A percentile compares a stretch with the other conserved stretches of the same genome.
Evolutionary conservation across 2,888 invertebrate genomes (phyloP).

Genomic region (Ornithoptera alexandrae): DNA sequence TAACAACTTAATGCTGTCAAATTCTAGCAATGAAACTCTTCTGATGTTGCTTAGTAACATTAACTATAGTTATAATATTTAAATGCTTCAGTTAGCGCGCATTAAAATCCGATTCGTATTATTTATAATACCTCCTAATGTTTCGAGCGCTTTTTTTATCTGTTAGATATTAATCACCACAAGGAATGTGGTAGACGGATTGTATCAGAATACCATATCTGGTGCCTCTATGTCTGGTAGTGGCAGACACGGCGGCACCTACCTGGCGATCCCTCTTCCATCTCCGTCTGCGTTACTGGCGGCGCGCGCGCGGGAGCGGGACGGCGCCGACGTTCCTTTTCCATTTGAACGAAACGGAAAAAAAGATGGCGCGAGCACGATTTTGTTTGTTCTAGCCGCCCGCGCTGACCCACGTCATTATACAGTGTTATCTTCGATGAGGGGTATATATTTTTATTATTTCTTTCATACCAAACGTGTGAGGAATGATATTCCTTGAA

Average conservation of each 20-base stretch:
- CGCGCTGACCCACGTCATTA: constrained; percentile 75
- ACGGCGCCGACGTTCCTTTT: constrained; percentile 38
- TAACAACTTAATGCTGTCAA: no score
- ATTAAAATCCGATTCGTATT: no score
- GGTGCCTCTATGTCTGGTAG: constrained; percentile 73
- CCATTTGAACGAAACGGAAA: constrained; percentile 52
- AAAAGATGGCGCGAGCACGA: constrained; percentile 56
- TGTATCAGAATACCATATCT: constrained; percentile 46
- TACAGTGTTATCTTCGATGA: constrained; percentile 75
- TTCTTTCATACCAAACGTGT: constrained; percentile 61
- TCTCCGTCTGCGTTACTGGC: constrained; percentile 43
- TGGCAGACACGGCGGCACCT: constrained; percentile 73
- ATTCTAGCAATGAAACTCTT: no score
- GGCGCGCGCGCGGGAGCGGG: constrained; percentile 35
- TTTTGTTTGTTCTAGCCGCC: constrained; percentile 78
- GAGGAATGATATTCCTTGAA: constrained; percentile 77
- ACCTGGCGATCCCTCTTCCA: constrained; percentile 62
- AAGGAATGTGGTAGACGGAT: constrained; percentile 29
- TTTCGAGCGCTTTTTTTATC: constrained; percentile 14
- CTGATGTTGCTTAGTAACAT: no score
- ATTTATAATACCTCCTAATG: no score
- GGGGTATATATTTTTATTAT: constrained; percentile 72
- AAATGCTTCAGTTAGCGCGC: no score
- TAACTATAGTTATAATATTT: no score
- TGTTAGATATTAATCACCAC: constrained; percentile 33